Evolutionary conservation across 2,113 vertebrate genomes (phyloP).

Genomic region (Suricata suricatta): DNA sequence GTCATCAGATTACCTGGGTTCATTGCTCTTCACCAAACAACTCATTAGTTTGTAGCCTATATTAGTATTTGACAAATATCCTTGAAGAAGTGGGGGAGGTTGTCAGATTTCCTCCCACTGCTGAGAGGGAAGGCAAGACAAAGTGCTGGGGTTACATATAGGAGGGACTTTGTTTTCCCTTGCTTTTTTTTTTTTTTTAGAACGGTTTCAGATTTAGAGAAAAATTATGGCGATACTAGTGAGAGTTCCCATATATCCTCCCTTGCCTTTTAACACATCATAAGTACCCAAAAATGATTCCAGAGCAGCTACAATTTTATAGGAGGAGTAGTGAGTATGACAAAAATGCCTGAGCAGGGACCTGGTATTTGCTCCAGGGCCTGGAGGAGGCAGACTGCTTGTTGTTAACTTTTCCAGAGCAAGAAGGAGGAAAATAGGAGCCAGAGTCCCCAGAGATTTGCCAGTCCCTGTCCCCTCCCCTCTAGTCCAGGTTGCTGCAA

Average conservation of each 20-base stretch:
- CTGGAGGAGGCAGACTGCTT: background rate
- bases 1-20: background rate
- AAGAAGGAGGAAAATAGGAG: background rate
- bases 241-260: background rate
- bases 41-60: background rate
- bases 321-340: background rate
- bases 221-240: background rate
- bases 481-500: background rate
- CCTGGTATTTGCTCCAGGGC: background rate
- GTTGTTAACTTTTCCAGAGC: background rate
- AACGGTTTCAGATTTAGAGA: background rate
- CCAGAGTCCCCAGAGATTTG: background rate
- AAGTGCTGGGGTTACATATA: background rate
- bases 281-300: background rate
- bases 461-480: background rate
- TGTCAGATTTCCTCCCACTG: background rate
- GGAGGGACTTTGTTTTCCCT: background rate
- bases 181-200: background rate
- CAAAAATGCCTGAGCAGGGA: background rate
- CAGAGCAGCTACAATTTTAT: background rate
- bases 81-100: background rate
- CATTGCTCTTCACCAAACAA: slow-evolving; percentile 12
- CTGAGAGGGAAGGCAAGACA: slow-evolving; percentile 15
- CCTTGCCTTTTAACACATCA: background rate
- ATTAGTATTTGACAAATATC: background rate